Percentiles rank a stretch among this genome's conserved stretches.
Evolutionary conservation across 2,113 vertebrate species (phyloP).

Genomic region (Pitta sordida): DNA sequence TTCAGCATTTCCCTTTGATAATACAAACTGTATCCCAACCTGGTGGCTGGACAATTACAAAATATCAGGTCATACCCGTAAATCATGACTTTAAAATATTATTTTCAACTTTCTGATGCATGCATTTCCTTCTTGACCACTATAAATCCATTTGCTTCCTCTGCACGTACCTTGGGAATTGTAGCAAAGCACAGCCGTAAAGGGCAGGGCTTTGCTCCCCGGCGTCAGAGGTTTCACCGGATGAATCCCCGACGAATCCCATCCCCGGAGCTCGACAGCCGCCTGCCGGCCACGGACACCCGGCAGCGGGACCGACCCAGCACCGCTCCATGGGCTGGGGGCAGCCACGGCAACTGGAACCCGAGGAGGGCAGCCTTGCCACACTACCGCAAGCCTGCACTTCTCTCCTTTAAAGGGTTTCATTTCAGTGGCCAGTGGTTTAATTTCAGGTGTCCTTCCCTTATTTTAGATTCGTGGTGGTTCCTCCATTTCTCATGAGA

Average conservation of each 20-base stretch:
- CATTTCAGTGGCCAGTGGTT: background rate
- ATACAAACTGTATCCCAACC: background rate
- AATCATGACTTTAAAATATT: background rate
- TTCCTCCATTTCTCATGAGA: background rate
- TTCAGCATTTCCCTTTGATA: background rate
- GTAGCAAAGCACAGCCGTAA: background rate
- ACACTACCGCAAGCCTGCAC: background rate
- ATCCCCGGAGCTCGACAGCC: background rate
- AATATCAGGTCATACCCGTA: background rate
- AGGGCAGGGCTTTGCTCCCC: background rate
- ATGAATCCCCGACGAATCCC: background rate
- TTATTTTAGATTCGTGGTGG: background rate
- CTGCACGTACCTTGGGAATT: background rate
- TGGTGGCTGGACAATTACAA: background rate
- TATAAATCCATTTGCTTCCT: background rate
- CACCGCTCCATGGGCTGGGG: background rate
- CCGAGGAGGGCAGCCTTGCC: background rate
- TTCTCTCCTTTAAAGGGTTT: background rate
- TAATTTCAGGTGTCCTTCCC: background rate
- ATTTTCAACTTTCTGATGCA: background rate
- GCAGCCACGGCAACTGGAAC: background rate
- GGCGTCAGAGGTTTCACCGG: background rate
- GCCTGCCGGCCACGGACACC: conserved; percentile 11
- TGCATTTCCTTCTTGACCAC: background rate
- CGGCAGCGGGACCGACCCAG: background rate